Percentiles rank a stretch among this genome's conserved stretches.
These are phyloP conservation scores for Parnassius smintheus DNA, from an alignment of 2,888 invertebrate species.

Conservation along the genomic window DNA sequence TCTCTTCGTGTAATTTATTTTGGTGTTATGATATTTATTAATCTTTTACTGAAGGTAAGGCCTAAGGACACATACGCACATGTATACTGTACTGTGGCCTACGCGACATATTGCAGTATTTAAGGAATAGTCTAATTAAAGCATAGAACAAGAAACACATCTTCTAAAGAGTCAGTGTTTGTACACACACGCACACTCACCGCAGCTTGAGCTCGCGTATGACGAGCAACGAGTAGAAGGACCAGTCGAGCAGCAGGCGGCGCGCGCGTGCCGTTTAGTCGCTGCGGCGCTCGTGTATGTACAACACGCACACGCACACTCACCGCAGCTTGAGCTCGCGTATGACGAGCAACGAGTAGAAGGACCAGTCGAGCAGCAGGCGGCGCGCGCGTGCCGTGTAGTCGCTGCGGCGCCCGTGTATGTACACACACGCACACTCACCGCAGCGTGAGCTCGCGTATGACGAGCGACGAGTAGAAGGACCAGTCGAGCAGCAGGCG, in stretches of 20 bases:
- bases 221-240: slow-evolving; percentile 99
- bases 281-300: no score
- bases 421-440: slow-evolving; percentile 42
- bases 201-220: slow-evolving; percentile 96
- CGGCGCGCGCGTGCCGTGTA: slow-evolving; percentile 87
- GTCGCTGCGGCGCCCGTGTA: slow-evolving; percentile 91
- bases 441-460: slow-evolving; percentile 94
- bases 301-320: neutral
- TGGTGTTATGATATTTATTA: no score
- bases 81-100: no score
- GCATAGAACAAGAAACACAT: no score
- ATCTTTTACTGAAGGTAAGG: no score
- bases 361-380: slow-evolving; percentile 89
- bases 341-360: slow-evolving; percentile 99
- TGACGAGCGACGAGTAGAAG: slow-evolving; percentile 99
- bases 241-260: slow-evolving; percentile 85
- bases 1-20: no score
- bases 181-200: slow-evolving; percentile 31
- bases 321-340: slow-evolving; percentile 93
- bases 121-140: no score
- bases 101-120: no score
- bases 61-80: no score
- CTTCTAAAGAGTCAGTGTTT: no score
- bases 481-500: slow-evolving; percentile 99
- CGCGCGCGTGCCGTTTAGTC: slow-evolving; percentile 89